These are phyloP conservation scores for Andrena cerasifolii DNA, from an alignment of 1,140 invertebrate genomes.

Conservation along the genomic window DNA sequence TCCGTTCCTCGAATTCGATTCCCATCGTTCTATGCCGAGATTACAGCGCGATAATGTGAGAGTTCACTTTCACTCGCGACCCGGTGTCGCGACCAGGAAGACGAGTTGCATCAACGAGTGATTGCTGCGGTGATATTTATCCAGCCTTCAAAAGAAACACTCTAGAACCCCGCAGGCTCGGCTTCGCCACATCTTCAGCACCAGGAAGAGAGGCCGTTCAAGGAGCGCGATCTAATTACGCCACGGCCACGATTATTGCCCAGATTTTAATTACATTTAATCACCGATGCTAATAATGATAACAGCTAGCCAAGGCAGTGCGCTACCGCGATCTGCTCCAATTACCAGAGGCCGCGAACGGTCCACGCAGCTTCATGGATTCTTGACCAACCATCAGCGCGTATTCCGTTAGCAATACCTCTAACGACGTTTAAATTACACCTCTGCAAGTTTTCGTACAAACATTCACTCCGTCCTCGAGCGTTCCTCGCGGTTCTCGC, in stretches of 20 bases:
- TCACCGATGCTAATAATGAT: conserved; percentile 3
- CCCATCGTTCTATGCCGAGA: conserved; percentile 58
- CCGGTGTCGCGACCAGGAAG: conserved; percentile 71
- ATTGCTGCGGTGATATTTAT: conserved; percentile 54
- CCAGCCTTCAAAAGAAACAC: conserved; percentile 53
- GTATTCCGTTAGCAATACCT: neutral
- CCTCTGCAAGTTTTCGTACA: too few relatives aligned
- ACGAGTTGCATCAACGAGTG: conserved; percentile 67
- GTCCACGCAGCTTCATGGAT: neutral
- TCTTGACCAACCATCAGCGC: neutral
- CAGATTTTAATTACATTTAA: conserved; percentile 24
- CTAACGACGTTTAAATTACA: neutral
- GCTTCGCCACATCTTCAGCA: too few relatives aligned
- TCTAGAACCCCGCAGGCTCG: neutral
- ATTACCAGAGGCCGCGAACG: neutral
- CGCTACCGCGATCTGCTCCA: conserved; percentile 7
- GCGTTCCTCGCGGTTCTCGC: too few relatives aligned
- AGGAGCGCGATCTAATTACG: neutral
- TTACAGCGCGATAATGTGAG: conserved; percentile 50
- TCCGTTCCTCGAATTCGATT: conserved; percentile 67
- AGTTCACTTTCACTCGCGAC: conserved; percentile 76
- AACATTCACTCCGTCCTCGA: too few relatives aligned
- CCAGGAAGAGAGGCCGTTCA: neutral
- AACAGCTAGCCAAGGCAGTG: neutral
- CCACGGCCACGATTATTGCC: neutral